Evolutionary conservation across 2,888 invertebrate genomes (phyloP), one percentile per base, ranked within the genome.

Genomic region (Busseola fusca): DNA sequence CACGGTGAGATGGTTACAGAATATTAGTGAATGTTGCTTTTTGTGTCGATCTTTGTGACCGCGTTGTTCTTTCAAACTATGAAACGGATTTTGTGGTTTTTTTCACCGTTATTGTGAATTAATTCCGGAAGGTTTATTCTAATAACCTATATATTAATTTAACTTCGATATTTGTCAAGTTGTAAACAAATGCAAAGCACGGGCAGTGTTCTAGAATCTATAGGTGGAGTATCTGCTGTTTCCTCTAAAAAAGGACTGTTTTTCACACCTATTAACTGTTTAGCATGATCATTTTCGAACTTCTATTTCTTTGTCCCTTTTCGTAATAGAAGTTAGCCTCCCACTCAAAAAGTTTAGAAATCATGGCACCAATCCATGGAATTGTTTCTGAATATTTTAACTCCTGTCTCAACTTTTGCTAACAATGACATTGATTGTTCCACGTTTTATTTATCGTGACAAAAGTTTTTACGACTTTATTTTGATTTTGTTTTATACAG

Each of bases 321-420:
- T 34, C 72, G n/a, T 18, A 40, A 27, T 3, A 60, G 21, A 60
- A 60, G 25, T 48, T 48, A 34, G 21, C 21, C 9, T 1, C 2
- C 14, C 40, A 30, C 14, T 74, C 6, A 74, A 52, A 27, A 34
- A 66, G 4, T 57, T 67, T 34, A 65, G 7, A n/a, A 37, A 48
- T 30, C 27, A 27, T 40, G 0, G 4, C 18, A 25, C 16, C 2
- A 66, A 37, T 48, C 30, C 16, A 0, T 30, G 18, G 40, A 69
- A 65, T 57, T 74, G 56, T 64, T 74, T 57, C 30, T 30, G 25
- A 50, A 30, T 25, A 14, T 30, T 57, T 54, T 16, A 30, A 64
- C 25, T 27, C 25, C 48, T 14, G 37, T 52, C 52, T 59, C 45
- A 42, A 45, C 27, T 59, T 76, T 60, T 57, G 14, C 2, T 30